These are phyloP conservation scores for Monoplex corrugatus DNA, from an alignment of 2,888 invertebrate genomes.

Conservation along the genomic window DNA sequence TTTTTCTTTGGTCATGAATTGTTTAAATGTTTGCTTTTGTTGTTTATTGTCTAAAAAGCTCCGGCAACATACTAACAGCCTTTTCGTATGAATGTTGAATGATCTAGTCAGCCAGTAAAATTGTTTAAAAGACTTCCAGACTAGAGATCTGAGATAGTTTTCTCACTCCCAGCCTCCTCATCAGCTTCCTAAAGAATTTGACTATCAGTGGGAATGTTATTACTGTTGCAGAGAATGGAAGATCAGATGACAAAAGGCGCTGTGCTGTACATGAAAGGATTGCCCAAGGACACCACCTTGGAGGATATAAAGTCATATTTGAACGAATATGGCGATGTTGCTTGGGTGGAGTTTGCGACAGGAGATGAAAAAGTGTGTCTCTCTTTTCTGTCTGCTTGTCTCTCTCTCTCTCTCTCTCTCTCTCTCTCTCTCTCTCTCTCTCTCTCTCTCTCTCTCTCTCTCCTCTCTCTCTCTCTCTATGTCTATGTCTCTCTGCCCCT, in stretches of 20 bases:
- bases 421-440: background rate
- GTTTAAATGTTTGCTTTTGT: background rate
- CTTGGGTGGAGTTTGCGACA: slow-evolving; percentile 76
- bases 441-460: background rate
- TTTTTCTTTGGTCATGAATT: background rate
- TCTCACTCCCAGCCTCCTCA: no score
- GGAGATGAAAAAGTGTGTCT: slow-evolving; percentile 72
- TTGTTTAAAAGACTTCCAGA: no score
- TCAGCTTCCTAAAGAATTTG: slow-evolving; percentile 62
- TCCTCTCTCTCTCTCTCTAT: background rate
- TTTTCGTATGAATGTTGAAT: no score
- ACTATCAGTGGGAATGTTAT: background rate
- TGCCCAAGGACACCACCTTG: slow-evolving; percentile 50
- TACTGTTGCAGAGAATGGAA: slow-evolving; percentile 78
- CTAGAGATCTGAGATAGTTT: no score
- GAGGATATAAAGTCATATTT: slow-evolving; percentile 85
- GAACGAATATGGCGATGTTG: slow-evolving; percentile 82
- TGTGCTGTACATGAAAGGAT: slow-evolving; percentile 86
- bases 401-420: background rate
- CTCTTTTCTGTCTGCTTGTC: background rate
- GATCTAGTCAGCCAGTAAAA: no score
- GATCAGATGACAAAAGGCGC: slow-evolving; percentile 85
- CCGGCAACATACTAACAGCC: no score
- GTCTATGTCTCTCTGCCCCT: background rate
- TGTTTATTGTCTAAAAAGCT: no score